phyloP scores from a whole-genome alignment of 2,888 invertebrate genomes.

The Clivina fossor region DNA sequence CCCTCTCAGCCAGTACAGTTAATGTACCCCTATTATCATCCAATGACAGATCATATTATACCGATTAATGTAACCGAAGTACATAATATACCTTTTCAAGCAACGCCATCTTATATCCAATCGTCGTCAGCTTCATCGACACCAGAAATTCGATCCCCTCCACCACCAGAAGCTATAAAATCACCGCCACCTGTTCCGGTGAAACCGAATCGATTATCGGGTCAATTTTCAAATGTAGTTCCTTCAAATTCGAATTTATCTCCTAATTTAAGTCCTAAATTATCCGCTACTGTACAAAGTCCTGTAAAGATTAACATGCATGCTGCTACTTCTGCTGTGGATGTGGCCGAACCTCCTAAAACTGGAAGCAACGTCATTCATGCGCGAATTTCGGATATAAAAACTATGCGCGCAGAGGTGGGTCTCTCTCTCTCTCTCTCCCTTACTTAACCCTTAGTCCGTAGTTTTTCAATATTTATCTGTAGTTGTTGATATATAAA shows the following conservation, averaged over 20 bases:
- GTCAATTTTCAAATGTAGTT: no score
- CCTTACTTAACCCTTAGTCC: no score
- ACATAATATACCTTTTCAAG: not conserved
- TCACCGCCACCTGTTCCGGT: constrained; percentile 1
- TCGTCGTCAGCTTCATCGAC: constrained; percentile 1
- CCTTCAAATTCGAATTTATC: no score
- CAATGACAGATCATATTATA: no score
- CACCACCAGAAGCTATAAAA: constrained; percentile 8
- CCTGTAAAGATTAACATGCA: constrained; percentile 16
- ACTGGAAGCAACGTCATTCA: constrained; percentile 3
- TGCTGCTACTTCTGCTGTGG: constrained; percentile 15
- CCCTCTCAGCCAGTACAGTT: no score
- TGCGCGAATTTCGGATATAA: constrained; percentile 12
- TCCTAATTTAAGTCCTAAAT: no score
- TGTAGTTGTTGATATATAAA: no score
- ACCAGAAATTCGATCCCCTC: constrained; percentile 4
- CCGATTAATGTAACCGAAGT: not conserved
- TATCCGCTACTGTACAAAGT: no score
- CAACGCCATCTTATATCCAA: not conserved
- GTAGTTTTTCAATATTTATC: no score
- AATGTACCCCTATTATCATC: no score
- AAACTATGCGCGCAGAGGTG: constrained; percentile 8
- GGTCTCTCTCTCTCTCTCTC: no score
- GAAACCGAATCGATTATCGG: constrained; percentile 10
- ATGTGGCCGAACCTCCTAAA: constrained; percentile 4